These are phyloP conservation scores for Alauda arvensis DNA, from an alignment of 2,797 vertebrate genomes.

Conservation along the genomic window DNA sequence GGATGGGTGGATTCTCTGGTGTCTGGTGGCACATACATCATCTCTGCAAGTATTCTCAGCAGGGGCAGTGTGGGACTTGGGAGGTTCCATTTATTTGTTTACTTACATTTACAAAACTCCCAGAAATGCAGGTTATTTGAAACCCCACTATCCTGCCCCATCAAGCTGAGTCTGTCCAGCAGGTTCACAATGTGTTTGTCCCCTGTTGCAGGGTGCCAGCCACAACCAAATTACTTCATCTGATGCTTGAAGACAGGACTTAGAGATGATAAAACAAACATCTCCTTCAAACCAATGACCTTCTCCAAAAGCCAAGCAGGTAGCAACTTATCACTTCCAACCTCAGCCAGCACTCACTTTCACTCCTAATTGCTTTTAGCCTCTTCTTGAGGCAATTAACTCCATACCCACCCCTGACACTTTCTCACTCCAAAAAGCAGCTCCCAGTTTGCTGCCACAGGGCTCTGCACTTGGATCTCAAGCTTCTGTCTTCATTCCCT, in stretches of 20 bases:
- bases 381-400: conserved; percentile 4
- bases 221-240: background rate
- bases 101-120: background rate
- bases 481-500: background rate
- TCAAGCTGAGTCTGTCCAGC: background rate
- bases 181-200: background rate
- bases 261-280: background rate
- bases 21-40: rapidly evolving
- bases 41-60: background rate
- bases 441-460: background rate
- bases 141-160: background rate
- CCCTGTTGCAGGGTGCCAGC: background rate
- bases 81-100: background rate
- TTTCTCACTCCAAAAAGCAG: background rate
- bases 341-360: background rate
- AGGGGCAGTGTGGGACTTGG: background rate
- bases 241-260: background rate
- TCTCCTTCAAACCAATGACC: background rate
- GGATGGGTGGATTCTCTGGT: background rate
- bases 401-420: background rate
- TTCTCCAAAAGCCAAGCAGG: conserved; percentile 4
- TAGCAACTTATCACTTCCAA: background rate
- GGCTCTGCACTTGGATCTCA: background rate
- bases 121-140: background rate
- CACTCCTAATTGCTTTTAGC: background rate